Percentiles rank a stretch among this genome's conserved stretches.
phyloP scores from a whole-genome alignment of 1,140 invertebrate genomes.

The Hylyphantes graminicola region DNA sequence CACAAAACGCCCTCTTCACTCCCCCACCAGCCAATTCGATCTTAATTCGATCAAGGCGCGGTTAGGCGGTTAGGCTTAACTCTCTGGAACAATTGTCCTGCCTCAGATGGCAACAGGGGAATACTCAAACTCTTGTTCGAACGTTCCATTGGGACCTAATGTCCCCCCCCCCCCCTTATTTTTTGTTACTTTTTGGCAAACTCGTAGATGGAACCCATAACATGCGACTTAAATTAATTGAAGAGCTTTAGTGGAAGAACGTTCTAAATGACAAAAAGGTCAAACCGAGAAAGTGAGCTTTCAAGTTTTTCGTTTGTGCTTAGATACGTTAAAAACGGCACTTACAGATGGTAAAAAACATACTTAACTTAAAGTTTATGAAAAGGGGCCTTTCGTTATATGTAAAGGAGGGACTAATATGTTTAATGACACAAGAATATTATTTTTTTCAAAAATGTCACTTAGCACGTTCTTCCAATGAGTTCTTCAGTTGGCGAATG shows the following conservation, averaged over 20 bases:
- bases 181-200: neutral
- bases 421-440: too few species aligned
- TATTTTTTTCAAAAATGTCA: too few species aligned
- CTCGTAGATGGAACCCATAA: neutral
- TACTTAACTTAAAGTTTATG: neutral
- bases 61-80: slow-evolving; percentile 44
- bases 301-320: too few species aligned
- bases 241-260: neutral
- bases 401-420: too few species aligned
- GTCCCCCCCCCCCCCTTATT: neutral
- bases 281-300: too few species aligned
- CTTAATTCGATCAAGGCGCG: slow-evolving; percentile 45
- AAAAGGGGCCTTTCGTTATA: neutral
- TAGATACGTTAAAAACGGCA: too few species aligned
- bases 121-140: neutral
- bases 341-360: too few species aligned
- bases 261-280: too few species aligned
- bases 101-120: neutral
- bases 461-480: too few species aligned
- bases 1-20: neutral
- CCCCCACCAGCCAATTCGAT: slow-evolving; percentile 21
- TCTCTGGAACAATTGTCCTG: slow-evolving; percentile 8
- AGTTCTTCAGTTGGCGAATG: too few species aligned
- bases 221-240: neutral
- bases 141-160: neutral